Evolutionary conservation across 2,888 invertebrate species (phyloP).

Genomic region (Nomada lathburiana): DNA sequence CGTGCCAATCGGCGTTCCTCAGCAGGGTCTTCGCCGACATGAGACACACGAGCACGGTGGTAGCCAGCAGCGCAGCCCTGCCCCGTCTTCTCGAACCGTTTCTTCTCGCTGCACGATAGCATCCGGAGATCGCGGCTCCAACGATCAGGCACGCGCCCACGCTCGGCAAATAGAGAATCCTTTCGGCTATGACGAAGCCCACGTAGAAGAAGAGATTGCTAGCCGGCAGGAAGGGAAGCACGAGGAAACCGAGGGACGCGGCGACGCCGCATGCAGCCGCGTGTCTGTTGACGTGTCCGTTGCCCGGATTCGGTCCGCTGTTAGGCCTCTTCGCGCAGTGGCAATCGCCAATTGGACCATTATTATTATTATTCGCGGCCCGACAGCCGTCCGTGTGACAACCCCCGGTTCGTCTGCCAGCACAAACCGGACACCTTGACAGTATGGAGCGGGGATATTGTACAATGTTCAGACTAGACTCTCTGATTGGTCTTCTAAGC

Average conservation of each 20-base stretch:
- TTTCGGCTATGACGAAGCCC: slow-evolving; percentile 98
- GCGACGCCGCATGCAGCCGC: slow-evolving; percentile 87
- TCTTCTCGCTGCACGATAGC: slow-evolving; percentile 77
- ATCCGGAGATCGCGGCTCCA: slow-evolving; percentile 86
- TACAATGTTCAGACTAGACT: slow-evolving; percentile 6
- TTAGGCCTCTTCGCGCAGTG: slow-evolving; percentile 83
- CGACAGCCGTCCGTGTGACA: slow-evolving; percentile 90
- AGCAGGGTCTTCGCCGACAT: slow-evolving; percentile 90
- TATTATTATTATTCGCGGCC: slow-evolving; percentile 90
- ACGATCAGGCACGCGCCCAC: slow-evolving; percentile 97
- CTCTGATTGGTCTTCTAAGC: slow-evolving; percentile 66
- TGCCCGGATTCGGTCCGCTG: slow-evolving; percentile 70
- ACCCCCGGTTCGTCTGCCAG: slow-evolving; percentile 88
- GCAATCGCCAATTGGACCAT: slow-evolving; percentile 85
- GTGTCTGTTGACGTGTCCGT: slow-evolving; percentile 85
- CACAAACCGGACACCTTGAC: slow-evolving; percentile 88
- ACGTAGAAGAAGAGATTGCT: slow-evolving; percentile 99
- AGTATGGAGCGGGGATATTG: slow-evolving; percentile 70
- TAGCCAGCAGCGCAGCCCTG: slow-evolving; percentile 68
- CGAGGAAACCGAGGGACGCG: slow-evolving; percentile 88
- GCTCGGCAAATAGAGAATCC: slow-evolving; percentile 97
- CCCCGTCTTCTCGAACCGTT: slow-evolving; percentile 83
- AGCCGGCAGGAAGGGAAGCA: slow-evolving; percentile 97
- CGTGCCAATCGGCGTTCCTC: slow-evolving; percentile 95
- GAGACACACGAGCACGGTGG: slow-evolving; percentile 87